phyloP scores from a whole-genome alignment of 2,113 vertebrate species.

The Otus sunia region DNA sequence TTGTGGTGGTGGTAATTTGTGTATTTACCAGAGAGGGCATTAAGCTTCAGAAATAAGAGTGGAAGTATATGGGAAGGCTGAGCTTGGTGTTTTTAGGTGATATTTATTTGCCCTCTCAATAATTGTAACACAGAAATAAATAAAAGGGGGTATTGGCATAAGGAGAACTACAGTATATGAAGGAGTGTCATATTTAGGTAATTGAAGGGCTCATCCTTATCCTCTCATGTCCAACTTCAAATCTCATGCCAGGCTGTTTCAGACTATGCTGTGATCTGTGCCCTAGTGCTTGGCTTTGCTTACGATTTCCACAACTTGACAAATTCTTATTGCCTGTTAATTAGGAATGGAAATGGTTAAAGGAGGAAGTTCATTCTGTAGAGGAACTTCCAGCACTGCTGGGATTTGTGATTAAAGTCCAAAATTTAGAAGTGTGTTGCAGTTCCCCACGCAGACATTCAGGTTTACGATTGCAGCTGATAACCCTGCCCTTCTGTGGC shows the following conservation, averaged over 20 bases:
- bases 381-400: fast-evolving
- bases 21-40: neutral
- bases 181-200: neutral
- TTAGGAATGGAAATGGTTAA: neutral
- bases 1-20: neutral
- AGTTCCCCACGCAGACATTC: fast-evolving
- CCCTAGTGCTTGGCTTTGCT: neutral
- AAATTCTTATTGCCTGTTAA: neutral
- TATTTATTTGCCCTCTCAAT: neutral
- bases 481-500: neutral
- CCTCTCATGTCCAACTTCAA: neutral
- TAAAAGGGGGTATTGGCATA: neutral
- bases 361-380: neutral
- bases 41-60: neutral
- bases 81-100: neutral
- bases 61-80: neutral
- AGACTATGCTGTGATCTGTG: fast-evolving
- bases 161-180: neutral
- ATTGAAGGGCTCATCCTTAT: neutral
- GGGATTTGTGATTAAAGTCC: neutral
- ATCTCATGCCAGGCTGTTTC: neutral
- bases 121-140: neutral
- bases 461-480: neutral
- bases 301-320: neutral
- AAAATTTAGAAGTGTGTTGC: neutral